Conservation (phyloP, 2,888 invertebrate species). For the Eupithecia vulgata region DNA sequence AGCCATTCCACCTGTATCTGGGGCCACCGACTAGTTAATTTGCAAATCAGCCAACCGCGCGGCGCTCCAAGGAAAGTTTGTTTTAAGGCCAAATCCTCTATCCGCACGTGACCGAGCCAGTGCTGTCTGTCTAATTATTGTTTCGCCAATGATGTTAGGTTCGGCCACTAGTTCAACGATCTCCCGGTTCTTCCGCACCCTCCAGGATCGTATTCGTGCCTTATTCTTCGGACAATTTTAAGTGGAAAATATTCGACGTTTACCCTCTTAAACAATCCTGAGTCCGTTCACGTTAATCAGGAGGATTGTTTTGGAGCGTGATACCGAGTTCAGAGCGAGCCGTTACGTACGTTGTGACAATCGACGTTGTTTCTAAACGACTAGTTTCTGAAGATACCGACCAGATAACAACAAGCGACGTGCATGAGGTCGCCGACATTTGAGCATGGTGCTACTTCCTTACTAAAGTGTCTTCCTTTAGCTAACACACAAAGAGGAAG, state of each 20-base stretch:
- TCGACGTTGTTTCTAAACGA: constrained; percentile 20
- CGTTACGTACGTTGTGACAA: constrained; percentile 34
- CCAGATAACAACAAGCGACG: constrained; percentile 11
- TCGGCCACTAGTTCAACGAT: no score
- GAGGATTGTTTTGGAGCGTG: constrained; percentile 34
- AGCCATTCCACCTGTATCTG: no score
- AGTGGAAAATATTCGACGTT: background rate
- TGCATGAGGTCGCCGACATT: background rate
- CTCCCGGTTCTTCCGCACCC: no score
- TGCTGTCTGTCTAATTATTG: no score
- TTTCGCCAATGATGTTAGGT: no score
- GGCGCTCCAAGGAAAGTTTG: no score
- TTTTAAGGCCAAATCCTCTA: no score
- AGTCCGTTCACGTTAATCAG: constrained; percentile 31
- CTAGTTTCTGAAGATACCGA: constrained; percentile 13
- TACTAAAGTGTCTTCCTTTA: background rate
- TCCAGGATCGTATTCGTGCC: no score
- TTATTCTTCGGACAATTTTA: background rate
- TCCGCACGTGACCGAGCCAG: no score
- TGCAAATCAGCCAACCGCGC: no score
- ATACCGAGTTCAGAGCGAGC: constrained; percentile 27
- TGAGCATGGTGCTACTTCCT: background rate
- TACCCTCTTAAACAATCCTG: constrained; percentile 14
- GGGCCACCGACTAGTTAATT: no score
- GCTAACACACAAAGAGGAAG: background rate